Percentiles rank a stretch among this genome's conserved stretches.
These are phyloP conservation scores for Ciona savignyi DNA, from an alignment of 23 tunicate species.

Conservation along the genomic window DNA sequence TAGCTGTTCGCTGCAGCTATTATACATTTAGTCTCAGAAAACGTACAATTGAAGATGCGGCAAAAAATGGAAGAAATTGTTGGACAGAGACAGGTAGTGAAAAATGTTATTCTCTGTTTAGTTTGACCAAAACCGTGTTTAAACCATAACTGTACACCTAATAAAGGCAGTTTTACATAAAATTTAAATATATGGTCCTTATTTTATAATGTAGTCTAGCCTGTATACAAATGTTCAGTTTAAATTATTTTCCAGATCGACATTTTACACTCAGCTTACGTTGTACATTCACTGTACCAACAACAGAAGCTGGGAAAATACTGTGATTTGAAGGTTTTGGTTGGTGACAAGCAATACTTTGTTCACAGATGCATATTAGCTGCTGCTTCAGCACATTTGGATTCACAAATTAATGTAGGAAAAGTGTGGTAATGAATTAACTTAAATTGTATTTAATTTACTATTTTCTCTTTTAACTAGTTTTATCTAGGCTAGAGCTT, in stretches of 20 bases:
- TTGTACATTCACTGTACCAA: slow-evolving; percentile 78
- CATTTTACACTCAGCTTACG: slow-evolving; percentile 63
- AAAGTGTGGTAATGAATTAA: too few relatives aligned
- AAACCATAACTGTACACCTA: too few relatives aligned
- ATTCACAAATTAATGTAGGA: slow-evolving; percentile 72
- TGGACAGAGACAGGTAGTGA: not conserved
- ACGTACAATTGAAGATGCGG: not conserved
- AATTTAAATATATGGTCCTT: too few relatives aligned
- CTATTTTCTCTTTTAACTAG: too few relatives aligned
- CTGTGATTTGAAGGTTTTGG: slow-evolving; percentile 83
- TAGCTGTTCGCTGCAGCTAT: not conserved
- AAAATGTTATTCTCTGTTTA: not conserved
- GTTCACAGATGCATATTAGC: slow-evolving; percentile 84
- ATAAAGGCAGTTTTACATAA: too few relatives aligned
- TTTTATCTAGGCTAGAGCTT: too few relatives aligned
- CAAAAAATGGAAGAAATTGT: not conserved
- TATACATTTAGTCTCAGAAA: not conserved
- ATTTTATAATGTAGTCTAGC: too few relatives aligned
- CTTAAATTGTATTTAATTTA: too few relatives aligned
- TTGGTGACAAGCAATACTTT: slow-evolving; percentile 70
- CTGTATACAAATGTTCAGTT: too few relatives aligned
- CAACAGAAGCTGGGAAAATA: slow-evolving; percentile 74
- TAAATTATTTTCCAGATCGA: slow-evolving; percentile 61
- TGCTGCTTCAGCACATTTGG: slow-evolving; percentile 72
- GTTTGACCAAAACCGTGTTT: too few relatives aligned